Base-by-base conservation (phyloP, 1,140 invertebrate genomes). In the Drosophila rhopaloa region DNA sequence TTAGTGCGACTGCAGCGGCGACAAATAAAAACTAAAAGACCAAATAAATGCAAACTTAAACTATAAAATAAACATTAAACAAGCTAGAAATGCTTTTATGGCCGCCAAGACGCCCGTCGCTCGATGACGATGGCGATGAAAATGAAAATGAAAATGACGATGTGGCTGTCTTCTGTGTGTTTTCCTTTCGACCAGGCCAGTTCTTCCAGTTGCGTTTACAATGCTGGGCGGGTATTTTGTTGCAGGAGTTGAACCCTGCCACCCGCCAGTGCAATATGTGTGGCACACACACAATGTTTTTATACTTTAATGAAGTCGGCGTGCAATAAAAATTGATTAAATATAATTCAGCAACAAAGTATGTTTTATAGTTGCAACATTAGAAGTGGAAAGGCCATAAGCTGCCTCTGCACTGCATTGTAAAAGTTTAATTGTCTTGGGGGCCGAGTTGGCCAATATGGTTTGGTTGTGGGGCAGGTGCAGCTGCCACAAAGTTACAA, bases 51-150 rank as follows among this genome's bases (percentile, higher is more conserved):
- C 86, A 81, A 90, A 90, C 86, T 91, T 90, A 83, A 90, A 90
- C 86, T 90, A 90, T 90, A 90, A 90, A 90, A 90, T 90, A 86
- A 90, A 90, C 86, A 90, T 90, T 90, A 90, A 90, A 88, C 88
- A 90, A 91, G 82, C 79, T 90, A 90, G 82, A 91, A 90, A 90
- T 86, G 82, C 71, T 90, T 90, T 90, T 90, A 90, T 91, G 76
- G 58, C 86, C 78, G 63, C 81, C 73, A 81, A 90, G 88, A 90
- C 70, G 80, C 66, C 59, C 57, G 66, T 35, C 50, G 32, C 62
- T 44, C 41, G 54, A 61, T 37, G 68, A 56, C 16, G 71, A 19
- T 29, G 76, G 46, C 35, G 56, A 60, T 62, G 61, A 40, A 43
- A 56, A 55, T 62, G 54, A 16, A n/a, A 47, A 57, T 57, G 60